A percentile compares a stretch with the other conserved stretches of the same genome.
Evolutionary conservation across 1,140 invertebrate species (phyloP).

Genomic region (Megalonaias nervosa): DNA sequence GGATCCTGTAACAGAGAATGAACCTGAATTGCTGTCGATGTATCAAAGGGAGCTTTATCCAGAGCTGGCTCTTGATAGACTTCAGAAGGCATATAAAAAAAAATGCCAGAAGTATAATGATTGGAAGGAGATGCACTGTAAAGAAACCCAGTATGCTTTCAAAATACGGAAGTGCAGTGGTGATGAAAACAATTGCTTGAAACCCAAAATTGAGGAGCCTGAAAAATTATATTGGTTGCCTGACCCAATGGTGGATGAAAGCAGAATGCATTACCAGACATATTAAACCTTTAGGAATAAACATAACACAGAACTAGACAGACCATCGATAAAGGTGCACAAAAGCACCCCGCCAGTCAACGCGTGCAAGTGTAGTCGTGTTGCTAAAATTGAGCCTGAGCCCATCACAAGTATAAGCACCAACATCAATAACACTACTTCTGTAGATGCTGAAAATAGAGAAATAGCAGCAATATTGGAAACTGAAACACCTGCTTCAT

Average conservation of each 20-base stretch:
- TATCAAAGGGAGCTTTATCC: constrained; percentile 3
- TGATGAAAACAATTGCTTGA: not conserved
- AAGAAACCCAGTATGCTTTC: not conserved
- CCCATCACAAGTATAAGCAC: not conserved
- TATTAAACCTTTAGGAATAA: not conserved
- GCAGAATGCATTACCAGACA: not conserved
- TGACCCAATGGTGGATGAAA: not conserved
- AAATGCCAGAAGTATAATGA: not conserved
- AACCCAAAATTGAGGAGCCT: not conserved
- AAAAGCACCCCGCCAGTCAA: not conserved
- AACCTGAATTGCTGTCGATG: not conserved
- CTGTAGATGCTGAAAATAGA: too few species aligned
- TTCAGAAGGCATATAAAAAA: constrained; percentile 12
- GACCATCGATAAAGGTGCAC: not conserved
- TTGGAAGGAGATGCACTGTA: constrained; percentile 4
- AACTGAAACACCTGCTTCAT: too few species aligned
- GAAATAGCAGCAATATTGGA: too few species aligned
- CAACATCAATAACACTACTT: too few species aligned
- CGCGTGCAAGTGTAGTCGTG: not conserved
- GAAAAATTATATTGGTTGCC: not conserved
- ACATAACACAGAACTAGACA: not conserved
- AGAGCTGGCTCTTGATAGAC: not conserved
- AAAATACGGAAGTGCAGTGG: constrained; percentile 6
- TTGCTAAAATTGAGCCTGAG: not conserved
- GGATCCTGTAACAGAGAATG: not conserved